Base-by-base conservation (phyloP, 2,888 invertebrate genomes). In the Nasonia oneida region DNA sequence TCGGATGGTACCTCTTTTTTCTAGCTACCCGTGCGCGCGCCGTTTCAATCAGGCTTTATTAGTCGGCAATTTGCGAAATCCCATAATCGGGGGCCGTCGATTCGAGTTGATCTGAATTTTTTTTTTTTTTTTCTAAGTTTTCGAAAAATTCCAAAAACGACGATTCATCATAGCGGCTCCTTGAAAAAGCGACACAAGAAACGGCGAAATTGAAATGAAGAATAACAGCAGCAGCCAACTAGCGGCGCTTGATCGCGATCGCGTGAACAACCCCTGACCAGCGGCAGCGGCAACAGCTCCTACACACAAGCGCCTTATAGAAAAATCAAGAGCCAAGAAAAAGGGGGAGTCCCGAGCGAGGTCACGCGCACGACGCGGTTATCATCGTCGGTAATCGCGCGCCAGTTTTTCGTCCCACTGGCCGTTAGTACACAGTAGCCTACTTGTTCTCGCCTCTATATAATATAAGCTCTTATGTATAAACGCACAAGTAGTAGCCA, bases 1-100 rank as follows among this genome's bases (percentile, higher is more conserved):
- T 53, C n/a, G 47, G 18, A 50, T 14, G 47, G 12, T 53, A 29
- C 10, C n/a, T 67, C 39, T 37, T 18, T 29, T 75, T 47, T 53
- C 37, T 12, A 71, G 50, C 67, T 37, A 37, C 4, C 37, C 64
- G 57, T 4, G 29, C 29, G 57, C 14, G 57, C 14, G 29, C 87
- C 23, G 81, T 89, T 91, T 88, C 89, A 90, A 92, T 92, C 90
- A 89, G 87, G 87, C 89, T 89, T 90, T 89, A 92, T 92, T 90
- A 92, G 89, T 90, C 88, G 90, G 90, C 91, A 89, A 92, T 90
- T 91, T 90, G 89, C n/a, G 90, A 91, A 91, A 91, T 92, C 89
- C 15, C 42, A 90, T 91, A 90, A 91, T 89, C 90, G 88, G 90
- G 90, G 88, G 23, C 23, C 12, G n/a, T n/a, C 18, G 6, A 23